These are phyloP conservation scores for Odontomachus brunneus DNA, from an alignment of 1,140 invertebrate species.

Conservation along the genomic window DNA sequence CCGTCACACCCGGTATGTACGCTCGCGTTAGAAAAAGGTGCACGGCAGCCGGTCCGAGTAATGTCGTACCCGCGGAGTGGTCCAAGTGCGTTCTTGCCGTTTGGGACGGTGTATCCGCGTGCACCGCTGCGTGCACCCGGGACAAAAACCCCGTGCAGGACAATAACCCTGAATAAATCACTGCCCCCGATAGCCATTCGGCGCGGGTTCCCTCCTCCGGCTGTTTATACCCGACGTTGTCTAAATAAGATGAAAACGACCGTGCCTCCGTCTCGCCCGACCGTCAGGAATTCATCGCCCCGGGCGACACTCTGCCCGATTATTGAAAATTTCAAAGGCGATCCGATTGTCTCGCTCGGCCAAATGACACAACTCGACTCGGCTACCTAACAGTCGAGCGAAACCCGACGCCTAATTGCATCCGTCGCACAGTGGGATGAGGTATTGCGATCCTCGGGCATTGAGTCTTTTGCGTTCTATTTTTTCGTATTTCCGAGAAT, in stretches of 20 bases:
- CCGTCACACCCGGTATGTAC: constrained; percentile 32
- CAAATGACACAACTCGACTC: constrained; percentile 35
- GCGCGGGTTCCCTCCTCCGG: constrained; percentile 4
- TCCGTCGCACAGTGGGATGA: no score
- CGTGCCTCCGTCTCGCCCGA: constrained; percentile 31
- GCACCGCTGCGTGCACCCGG: constrained; percentile 44
- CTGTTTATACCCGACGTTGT: constrained; percentile 59
- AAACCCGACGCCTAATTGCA: constrained; percentile 22
- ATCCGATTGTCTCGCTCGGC: constrained; percentile 32
- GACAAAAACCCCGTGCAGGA: constrained; percentile 76
- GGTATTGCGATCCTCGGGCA: no score
- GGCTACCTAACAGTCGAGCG: constrained; percentile 20
- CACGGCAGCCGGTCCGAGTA: constrained; percentile 40
- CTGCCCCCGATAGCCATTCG: constrained; percentile 64
- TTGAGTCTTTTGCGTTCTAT: no score
- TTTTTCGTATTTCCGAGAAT: no score
- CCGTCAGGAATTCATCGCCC: constrained; percentile 34
- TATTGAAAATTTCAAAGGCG: constrained; percentile 57
- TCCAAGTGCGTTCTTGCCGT: constrained; percentile 64
- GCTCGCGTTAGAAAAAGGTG: constrained; percentile 63
- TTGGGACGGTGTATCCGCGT: constrained; percentile 53
- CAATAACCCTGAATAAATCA: constrained; percentile 79
- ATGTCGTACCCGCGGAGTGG: constrained; percentile 56
- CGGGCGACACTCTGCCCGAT: constrained; percentile 31
- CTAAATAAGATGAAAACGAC: constrained; percentile 72